These are phyloP conservation scores for Eupithecia centaureata DNA, from an alignment of 2,888 invertebrate genomes.

Conservation along the genomic window DNA sequence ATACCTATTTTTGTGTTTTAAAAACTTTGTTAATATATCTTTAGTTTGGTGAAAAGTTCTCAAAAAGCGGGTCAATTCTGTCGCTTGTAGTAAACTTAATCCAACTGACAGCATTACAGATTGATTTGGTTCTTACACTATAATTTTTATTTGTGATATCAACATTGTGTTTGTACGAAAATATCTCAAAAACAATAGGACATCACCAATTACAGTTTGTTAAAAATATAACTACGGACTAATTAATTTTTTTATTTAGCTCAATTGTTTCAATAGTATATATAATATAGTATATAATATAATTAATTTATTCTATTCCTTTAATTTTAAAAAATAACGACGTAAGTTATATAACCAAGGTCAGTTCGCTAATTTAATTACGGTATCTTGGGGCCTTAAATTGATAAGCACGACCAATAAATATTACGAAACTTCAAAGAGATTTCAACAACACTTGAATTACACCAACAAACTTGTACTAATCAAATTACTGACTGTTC, in stretches of 20 bases:
- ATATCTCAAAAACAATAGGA: not conserved
- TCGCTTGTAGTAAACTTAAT: fast-evolving
- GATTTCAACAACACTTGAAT: not conserved
- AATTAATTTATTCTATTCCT: too few species aligned
- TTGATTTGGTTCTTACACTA: too few species aligned
- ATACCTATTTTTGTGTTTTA: not conserved
- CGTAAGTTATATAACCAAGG: too few species aligned
- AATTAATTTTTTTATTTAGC: too few species aligned
- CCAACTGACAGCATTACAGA: not conserved
- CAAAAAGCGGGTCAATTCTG: not conserved
- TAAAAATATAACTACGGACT: too few species aligned
- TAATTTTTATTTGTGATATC: too few species aligned
- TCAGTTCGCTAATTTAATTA: not conserved
- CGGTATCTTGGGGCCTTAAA: not conserved
- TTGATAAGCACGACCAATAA: not conserved
- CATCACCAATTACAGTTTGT: too few species aligned
- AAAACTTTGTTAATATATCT: not conserved
- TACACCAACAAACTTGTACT: not conserved
- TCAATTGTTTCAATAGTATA: too few species aligned
- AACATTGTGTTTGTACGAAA: not conserved
- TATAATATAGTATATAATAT: too few species aligned
- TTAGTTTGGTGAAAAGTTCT: not conserved
- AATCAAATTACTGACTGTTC: not conserved
- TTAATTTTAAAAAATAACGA: too few species aligned
- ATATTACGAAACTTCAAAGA: conserved; percentile 1